phyloP scores from a whole-genome alignment of 2,113 vertebrate species.

The Sclerurus mexicanus region DNA sequence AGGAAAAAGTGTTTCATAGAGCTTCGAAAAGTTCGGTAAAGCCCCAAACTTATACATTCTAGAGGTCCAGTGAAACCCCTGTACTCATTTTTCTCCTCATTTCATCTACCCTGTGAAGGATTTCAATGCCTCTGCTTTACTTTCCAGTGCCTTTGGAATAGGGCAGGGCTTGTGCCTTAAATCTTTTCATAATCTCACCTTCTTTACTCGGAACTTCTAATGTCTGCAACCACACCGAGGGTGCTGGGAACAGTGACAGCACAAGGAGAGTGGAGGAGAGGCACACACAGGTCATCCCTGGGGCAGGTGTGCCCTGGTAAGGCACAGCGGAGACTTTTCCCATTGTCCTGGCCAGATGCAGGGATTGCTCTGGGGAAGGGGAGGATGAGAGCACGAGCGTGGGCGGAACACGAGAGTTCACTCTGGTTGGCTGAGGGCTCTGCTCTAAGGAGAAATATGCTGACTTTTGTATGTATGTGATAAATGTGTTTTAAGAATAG shows the following conservation, averaged over 20 bases:
- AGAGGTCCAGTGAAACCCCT: neutral
- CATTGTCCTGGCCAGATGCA: neutral
- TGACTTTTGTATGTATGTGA: constrained; percentile 70
- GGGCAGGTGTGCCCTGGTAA: constrained; percentile 58
- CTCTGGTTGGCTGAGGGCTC: constrained; percentile 69
- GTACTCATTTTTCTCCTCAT: neutral
- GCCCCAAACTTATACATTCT: neutral
- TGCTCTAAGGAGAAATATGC: constrained; percentile 59
- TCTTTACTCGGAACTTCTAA: neutral
- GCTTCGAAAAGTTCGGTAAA: neutral
- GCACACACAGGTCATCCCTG: neutral
- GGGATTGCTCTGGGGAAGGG: constrained; percentile 67
- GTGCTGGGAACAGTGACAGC: neutral
- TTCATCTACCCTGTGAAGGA: neutral
- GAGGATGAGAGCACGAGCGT: constrained; percentile 50
- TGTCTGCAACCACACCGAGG: accelerated
- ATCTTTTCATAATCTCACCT: neutral
- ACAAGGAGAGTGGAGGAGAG: neutral
- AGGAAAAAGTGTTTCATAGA: neutral
- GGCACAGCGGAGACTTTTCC: neutral
- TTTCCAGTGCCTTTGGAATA: neutral
- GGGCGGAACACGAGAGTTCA: constrained; percentile 47
- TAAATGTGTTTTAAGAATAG: constrained; percentile 70
- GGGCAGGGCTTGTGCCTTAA: neutral
- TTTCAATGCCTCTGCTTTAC: neutral